Base-by-base conservation (phyloP, 2,888 invertebrate genomes). In the Steinernema scapterisci region DNA sequence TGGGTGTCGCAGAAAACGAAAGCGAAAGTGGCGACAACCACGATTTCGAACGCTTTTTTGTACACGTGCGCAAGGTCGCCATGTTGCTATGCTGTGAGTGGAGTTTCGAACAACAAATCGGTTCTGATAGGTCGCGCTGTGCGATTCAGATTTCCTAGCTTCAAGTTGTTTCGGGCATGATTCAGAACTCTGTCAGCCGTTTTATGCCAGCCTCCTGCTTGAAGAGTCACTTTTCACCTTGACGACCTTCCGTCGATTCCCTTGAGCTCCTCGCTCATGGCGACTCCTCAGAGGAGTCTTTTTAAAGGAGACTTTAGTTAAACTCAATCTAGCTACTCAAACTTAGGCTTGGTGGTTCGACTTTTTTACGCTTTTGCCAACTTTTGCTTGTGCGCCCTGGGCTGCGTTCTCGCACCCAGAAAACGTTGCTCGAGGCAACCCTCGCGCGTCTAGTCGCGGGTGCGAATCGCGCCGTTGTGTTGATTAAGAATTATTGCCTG, bases 401-500 rank as follows among this genome's bases (percentile, higher is more conserved):
- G 31, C 31, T 21, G 16, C 63, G 21, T 63, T 27, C 27, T 63
- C 38, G 63, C 63, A 27, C 54, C 21, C 54, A 54, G 23, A 13
- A n/a, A 54, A 54, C 63, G 31, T 63, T 31, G 63, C 63, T 63
- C 63, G 63, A 63, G 63, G 63, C 63, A 31, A 16, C 63, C 27
- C 63, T 63, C 38, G 63, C 21, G 27, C 63, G 63, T 63, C 63
- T 63, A 63, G 63, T 63, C 63, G 63, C 63, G 63, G 27, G 27
- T 25, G 7, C 63, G 63, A 63, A 27, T 27, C 31, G 31, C 63
- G 63, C 63, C 63, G 63, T 63, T 63, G 63, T 63, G 63, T 63
- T 63, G 63, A 63, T 63, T 63, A 63, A 63, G 63, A 63, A 63
- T 63, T 63, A 63, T 63, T 63, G 63, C 63, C 63, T 63, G 63